Conservation (phyloP, 2,797 vertebrate species). For the Alca torda region DNA sequence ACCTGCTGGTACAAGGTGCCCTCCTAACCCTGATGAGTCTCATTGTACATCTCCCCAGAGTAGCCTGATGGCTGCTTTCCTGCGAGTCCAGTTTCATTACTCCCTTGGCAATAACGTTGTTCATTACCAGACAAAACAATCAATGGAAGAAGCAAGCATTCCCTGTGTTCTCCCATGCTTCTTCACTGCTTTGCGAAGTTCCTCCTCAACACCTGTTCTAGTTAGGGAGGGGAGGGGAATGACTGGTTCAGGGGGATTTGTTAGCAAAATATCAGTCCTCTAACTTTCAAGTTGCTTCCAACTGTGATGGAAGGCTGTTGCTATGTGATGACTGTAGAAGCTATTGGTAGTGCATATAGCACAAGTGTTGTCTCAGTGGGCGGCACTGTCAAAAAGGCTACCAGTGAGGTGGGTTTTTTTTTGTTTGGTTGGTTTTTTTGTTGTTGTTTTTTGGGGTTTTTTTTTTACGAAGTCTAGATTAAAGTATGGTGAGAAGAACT, state of each 20-base stretch:
- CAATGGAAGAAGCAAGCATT: background rate
- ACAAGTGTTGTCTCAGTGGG: background rate
- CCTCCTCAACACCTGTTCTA: too few species aligned
- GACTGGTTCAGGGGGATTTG: background rate
- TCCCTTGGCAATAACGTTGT: background rate
- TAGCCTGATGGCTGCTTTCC: background rate
- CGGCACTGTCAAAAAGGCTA: background rate
- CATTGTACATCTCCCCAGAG: background rate
- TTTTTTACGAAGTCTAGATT: background rate
- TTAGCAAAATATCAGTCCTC: background rate
- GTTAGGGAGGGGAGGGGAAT: background rate
- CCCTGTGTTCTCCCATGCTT: background rate
- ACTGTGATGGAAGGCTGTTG: fast-evolving
- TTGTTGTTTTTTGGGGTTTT: too few species aligned
- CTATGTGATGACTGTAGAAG: background rate
- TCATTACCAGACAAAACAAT: background rate
- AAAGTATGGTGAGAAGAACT: background rate
- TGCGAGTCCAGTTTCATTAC: background rate
- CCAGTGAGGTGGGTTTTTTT: background rate
- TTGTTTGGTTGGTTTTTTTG: too few species aligned
- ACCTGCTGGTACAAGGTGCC: background rate
- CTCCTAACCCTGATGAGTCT: background rate
- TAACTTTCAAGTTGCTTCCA: background rate
- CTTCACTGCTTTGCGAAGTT: background rate
- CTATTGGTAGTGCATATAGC: background rate